Conservation (phyloP, 2,797 vertebrate species). For the Dendrocincla tyrannina region DNA sequence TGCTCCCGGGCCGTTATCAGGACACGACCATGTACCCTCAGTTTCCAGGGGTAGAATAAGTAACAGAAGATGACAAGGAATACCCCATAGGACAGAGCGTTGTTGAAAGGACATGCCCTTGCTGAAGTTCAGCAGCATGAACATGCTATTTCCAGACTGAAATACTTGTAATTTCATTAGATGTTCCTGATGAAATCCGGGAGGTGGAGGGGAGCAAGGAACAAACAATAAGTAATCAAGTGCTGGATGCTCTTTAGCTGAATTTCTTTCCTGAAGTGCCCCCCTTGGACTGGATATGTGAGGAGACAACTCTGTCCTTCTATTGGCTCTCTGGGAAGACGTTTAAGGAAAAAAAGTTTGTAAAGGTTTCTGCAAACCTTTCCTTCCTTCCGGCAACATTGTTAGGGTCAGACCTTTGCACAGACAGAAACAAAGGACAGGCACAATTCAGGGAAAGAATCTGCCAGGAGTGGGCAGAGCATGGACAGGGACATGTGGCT, state of each 20-base stretch:
- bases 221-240: slow-evolving; percentile 48
- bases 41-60: not conserved
- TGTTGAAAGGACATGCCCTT: not conserved
- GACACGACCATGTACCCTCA: not conserved
- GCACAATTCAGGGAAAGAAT: not conserved
- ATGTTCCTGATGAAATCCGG: slow-evolving; percentile 11
- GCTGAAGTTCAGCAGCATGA: not conserved
- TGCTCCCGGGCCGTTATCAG: not conserved
- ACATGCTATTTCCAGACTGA: slow-evolving; percentile 16
- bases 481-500: not conserved
- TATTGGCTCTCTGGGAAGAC: slow-evolving; percentile 4
- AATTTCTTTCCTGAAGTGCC: slow-evolving; percentile 43
- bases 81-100: not conserved
- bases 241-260: slow-evolving; percentile 48
- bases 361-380: slow-evolving; percentile 43
- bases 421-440: slow-evolving; percentile 45
- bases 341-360: slow-evolving; percentile 28
- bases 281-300: slow-evolving; percentile 23
- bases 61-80: not conserved
- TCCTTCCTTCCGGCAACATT: slow-evolving; percentile 47
- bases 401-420: slow-evolving; percentile 49
- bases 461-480: not conserved
- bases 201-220: not conserved
- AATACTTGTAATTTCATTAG: slow-evolving; percentile 57
- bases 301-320: not conserved